Evolutionary conservation across 2,797 vertebrate species (phyloP).

Genomic region (Synaphobranchus kaupii): DNA sequence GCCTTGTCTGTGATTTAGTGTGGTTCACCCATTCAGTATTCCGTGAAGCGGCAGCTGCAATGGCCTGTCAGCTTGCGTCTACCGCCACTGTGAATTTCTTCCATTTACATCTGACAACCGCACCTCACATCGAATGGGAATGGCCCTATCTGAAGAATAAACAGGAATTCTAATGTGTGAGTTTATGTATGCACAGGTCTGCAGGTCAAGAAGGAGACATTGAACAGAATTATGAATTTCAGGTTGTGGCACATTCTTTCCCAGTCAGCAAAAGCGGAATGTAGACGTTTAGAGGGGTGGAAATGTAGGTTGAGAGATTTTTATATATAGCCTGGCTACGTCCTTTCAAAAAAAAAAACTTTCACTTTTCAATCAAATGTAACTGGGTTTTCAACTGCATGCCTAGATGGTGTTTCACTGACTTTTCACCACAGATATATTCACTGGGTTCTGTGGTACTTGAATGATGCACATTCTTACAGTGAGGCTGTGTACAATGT

Average conservation of each 20-base stretch:
- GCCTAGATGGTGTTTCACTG: too few relatives aligned
- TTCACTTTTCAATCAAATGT: too few relatives aligned
- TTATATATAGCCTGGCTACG: too few relatives aligned
- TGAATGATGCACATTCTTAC: not conserved
- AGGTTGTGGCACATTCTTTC: not conserved
- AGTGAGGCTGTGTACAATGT: not conserved
- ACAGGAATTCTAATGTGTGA: conserved; percentile 28
- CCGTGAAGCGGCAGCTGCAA: not conserved
- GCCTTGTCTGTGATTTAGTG: conserved; percentile 8
- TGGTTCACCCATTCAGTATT: not conserved
- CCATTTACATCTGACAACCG: not conserved
- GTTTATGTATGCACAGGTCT: conserved; percentile 50
- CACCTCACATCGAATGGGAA: conserved; percentile 35
- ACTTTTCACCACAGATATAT: too few relatives aligned
- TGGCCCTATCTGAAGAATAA: conserved; percentile 33
- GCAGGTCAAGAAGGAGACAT: conserved; percentile 22
- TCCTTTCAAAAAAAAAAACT: too few relatives aligned
- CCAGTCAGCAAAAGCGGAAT: too few relatives aligned
- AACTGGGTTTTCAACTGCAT: too few relatives aligned
- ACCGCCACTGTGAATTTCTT: not conserved
- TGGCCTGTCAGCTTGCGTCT: not conserved
- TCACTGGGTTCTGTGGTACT: not conserved
- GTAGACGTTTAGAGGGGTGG: too few relatives aligned
- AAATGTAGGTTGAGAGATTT: too few relatives aligned
- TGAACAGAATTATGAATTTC: conserved; percentile 50